Evolutionary conservation across 2,113 vertebrate genomes (phyloP).

Genomic region (Pantherophis guttatus): DNA sequence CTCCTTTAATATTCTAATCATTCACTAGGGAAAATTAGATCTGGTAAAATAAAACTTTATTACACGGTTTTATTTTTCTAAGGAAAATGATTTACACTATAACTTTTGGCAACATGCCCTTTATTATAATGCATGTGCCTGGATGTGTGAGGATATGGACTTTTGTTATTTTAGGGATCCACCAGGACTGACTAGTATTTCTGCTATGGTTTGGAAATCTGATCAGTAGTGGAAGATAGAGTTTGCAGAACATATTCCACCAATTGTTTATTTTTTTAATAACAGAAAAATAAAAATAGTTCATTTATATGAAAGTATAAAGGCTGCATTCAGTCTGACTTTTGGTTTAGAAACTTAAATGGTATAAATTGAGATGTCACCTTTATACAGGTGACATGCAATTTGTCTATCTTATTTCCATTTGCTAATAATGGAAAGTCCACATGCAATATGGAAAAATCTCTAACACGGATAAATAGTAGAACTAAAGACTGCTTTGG

Average conservation of each 20-base stretch:
- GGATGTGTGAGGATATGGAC: not conserved
- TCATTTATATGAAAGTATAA: not conserved
- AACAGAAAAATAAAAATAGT: not conserved
- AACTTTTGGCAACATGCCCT: not conserved
- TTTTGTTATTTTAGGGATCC: not conserved
- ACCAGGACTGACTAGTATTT: not conserved
- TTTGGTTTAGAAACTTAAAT: not conserved
- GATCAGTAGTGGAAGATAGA: not conserved
- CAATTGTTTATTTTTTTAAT: not conserved
- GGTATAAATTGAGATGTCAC: not conserved
- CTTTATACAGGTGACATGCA: not conserved
- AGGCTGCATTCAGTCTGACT: not conserved
- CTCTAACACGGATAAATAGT: not conserved
- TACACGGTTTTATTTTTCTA: not conserved
- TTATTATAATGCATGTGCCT: not conserved
- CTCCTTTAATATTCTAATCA: constrained; percentile 21
- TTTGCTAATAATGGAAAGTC: not conserved
- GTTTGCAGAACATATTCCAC: not conserved
- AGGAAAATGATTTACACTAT: not conserved
- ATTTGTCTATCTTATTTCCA: not conserved
- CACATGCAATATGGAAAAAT: not conserved
- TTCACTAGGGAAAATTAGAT: not conserved
- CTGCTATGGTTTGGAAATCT: not conserved
- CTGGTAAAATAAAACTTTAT: not conserved
- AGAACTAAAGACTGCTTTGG: not conserved